These are phyloP conservation scores for Xylocampa areola DNA, from an alignment of 2,888 invertebrate genomes.

Conservation along the genomic window DNA sequence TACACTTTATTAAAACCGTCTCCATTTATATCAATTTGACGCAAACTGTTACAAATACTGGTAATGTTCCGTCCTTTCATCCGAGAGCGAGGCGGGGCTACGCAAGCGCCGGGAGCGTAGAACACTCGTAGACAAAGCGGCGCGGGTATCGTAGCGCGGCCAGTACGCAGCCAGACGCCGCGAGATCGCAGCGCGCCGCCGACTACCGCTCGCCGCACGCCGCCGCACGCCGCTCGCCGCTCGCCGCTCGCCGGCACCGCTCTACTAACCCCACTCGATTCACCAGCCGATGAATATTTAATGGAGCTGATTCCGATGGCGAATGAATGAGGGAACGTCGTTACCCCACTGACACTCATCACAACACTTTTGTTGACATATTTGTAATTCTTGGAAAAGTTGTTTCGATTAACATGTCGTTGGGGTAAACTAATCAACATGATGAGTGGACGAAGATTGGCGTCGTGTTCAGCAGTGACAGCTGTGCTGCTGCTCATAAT, in stretches of 20 bases:
- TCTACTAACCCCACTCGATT: slow-evolving; percentile 72
- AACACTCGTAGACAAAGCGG: slow-evolving; percentile 70
- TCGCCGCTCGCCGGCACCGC: slow-evolving; percentile 62
- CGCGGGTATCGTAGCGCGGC: slow-evolving; percentile 77
- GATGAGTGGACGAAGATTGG: slow-evolving; percentile 78
- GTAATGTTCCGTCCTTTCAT: slow-evolving; percentile 89
- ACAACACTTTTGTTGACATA: slow-evolving; percentile 75
- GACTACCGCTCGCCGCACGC: slow-evolving; percentile 73
- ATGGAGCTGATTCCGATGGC: slow-evolving; percentile 78
- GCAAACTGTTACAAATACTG: slow-evolving; percentile 90
- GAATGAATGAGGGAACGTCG: slow-evolving; percentile 81
- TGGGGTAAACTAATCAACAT: slow-evolving; percentile 78
- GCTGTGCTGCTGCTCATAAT: slow-evolving; percentile 74
- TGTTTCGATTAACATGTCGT: slow-evolving; percentile 76
- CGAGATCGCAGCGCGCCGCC: slow-evolving; percentile 61
- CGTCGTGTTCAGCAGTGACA: slow-evolving; percentile 69
- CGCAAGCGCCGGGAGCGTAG: slow-evolving; percentile 84
- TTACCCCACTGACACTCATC: slow-evolving; percentile 75
- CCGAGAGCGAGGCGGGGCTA: slow-evolving; percentile 86
- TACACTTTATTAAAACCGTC: slow-evolving; percentile 90
- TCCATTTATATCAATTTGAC: slow-evolving; percentile 90
- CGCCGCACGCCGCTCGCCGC: slow-evolving; percentile 63
- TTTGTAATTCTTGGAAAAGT: slow-evolving; percentile 76
- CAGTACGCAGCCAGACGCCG: slow-evolving; percentile 70
- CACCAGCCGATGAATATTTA: slow-evolving; percentile 85